Evolutionary conservation across 2,113 vertebrate genomes (phyloP), one percentile per base, ranked within the genome.

Genomic region (Psammodynastes pulverulentus): DNA sequence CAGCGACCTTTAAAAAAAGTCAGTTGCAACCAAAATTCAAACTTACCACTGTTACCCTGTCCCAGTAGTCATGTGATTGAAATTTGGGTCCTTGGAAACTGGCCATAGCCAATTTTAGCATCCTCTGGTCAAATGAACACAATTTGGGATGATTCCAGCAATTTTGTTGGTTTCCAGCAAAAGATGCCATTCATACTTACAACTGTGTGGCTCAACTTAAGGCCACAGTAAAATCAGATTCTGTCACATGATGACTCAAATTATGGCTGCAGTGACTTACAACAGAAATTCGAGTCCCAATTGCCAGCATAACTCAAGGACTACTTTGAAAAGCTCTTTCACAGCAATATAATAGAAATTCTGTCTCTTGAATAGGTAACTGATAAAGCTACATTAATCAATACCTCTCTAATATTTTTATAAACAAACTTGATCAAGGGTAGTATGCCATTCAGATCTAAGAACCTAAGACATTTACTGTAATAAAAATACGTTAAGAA

Each of bases 281-380:
- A 67, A 34, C 29, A 34, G 4, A 15, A 15, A n/a, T 67, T 4
- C 62, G 13, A 67, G 5, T n/a, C 62, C 29, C 29, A 67, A n/a
- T 67, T 67, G 34, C 13, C 62, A 67, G 12, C 1, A 4, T 67
- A n/a, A 67, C 12, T 67, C 0, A 12, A n/a, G 62, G 62, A 34
- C 29, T 67, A 67, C 12, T 29, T 15, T 29, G 29, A 88, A 90
- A 92, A 51, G 24, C 2, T 51, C 1, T 92, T 91, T 93, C 67
- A 21, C 34, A 91, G 84, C 17, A 17, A 62, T 9, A 26, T 88
- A 1, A 3, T 91, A 86, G 87, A 93, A 58, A 54, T 0, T 88
- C 9, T 92, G 58, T 93, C 87, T 45, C 26, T 39, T 92, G 58
- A n/a, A 2, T 53, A 90, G 89, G 17, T 46, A 92, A 86, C 90